Conservation (phyloP, 2,797 vertebrate species). For the Dipus sagitta region DNA sequence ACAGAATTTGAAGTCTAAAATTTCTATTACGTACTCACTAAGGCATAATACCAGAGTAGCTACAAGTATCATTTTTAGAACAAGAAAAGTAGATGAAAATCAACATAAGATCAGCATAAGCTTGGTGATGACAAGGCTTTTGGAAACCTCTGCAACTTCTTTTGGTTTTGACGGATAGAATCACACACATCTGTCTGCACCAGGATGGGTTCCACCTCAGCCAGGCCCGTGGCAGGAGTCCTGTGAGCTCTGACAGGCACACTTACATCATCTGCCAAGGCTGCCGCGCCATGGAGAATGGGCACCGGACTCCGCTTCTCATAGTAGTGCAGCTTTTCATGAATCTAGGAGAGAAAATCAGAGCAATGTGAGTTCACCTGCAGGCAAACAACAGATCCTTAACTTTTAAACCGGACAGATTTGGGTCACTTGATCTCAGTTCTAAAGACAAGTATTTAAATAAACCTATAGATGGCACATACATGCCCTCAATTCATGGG, state of each 20-base stretch:
- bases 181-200: constrained; percentile 78
- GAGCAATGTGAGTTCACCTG: constrained; percentile 75
- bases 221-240: constrained; percentile 71
- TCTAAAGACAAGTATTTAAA: constrained; percentile 75
- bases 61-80: constrained; percentile 82
- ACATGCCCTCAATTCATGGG: constrained; percentile 82
- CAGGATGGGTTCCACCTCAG: constrained; percentile 67
- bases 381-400: constrained; percentile 61
- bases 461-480: constrained; percentile 77
- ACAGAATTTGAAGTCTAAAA: constrained; percentile 79
- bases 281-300: constrained; percentile 90
- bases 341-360: constrained; percentile 92
- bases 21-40: constrained; percentile 84
- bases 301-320: constrained; percentile 93
- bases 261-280: constrained; percentile 94
- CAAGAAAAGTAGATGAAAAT: constrained; percentile 83
- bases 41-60: constrained; percentile 81
- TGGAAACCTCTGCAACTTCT: constrained; percentile 84
- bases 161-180: constrained; percentile 79
- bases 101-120: constrained; percentile 80
- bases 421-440: constrained; percentile 59
- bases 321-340: constrained; percentile 94
- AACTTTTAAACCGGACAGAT: constrained; percentile 24
- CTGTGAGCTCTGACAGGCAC: constrained; percentile 80
- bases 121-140: constrained; percentile 82